Percentiles rank a stretch among this genome's conserved stretches.
Evolutionary conservation across 1,140 invertebrate genomes (phyloP).

Genomic region (Psix sp.): DNA sequence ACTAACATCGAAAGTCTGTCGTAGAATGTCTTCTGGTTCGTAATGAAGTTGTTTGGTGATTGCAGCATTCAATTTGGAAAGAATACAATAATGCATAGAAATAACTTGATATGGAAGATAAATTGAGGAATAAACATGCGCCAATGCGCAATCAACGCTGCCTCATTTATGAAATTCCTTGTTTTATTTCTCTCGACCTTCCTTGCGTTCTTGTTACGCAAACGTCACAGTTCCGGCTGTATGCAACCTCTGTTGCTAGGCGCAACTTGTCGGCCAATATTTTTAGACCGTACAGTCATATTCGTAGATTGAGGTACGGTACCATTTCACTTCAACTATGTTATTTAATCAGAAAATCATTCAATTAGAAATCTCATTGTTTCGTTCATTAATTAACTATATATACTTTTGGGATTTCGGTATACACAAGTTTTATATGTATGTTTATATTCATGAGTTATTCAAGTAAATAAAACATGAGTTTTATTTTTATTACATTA

Average conservation of each 20-base stretch:
- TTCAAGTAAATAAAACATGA: no score
- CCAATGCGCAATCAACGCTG: slow-evolving; percentile 38
- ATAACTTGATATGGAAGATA: slow-evolving; percentile 23
- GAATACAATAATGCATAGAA: slow-evolving; percentile 11
- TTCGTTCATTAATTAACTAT: background rate
- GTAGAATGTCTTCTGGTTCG: no score
- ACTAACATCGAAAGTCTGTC: no score
- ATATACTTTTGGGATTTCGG: no score
- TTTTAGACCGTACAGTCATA: slow-evolving; percentile 72
- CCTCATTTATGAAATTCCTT: slow-evolving; percentile 59
- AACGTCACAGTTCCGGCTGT: slow-evolving; percentile 68
- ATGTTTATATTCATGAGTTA: no score
- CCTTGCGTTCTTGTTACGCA: slow-evolving; percentile 67
- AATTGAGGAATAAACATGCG: slow-evolving; percentile 31
- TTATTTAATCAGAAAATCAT: slow-evolving; percentile 32
- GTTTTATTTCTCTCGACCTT: slow-evolving; percentile 61
- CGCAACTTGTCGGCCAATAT: slow-evolving; percentile 70
- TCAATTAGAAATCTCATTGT: background rate
- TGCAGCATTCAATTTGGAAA: no score
- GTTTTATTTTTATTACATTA: no score
- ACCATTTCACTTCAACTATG: slow-evolving; percentile 30
- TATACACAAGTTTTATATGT: no score
- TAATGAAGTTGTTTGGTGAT: no score
- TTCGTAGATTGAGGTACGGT: slow-evolving; percentile 55
- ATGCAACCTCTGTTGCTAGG: slow-evolving; percentile 74